A percentile compares a stretch with the other conserved stretches of the same genome.
These are phyloP conservation scores for Apogon hyalosoma DNA, from an alignment of 2,797 vertebrate species.

Conservation along the genomic window DNA sequence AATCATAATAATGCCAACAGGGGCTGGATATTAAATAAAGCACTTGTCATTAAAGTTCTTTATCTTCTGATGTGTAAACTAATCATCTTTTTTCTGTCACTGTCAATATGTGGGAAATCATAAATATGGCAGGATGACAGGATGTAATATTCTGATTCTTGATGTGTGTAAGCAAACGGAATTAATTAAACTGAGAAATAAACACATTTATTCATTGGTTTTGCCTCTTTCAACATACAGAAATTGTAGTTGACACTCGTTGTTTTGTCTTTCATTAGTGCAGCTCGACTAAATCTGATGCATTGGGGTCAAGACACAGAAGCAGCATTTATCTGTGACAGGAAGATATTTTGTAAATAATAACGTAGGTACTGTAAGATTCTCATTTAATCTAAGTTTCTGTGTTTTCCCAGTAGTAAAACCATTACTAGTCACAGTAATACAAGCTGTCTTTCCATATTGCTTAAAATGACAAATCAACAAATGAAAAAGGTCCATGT, in stretches of 20 bases:
- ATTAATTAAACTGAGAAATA: constrained; percentile 26
- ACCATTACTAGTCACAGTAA: neutral
- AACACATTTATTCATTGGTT: constrained; percentile 8
- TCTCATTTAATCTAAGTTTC: neutral
- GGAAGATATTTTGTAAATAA: neutral
- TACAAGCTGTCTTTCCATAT: no score
- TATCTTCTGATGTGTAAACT: constrained; percentile 6
- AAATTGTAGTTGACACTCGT: neutral
- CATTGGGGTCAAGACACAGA: neutral
- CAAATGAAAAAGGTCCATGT: neutral
- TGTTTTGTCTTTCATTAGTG: neutral
- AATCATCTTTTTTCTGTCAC: neutral
- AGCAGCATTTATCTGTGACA: constrained; percentile 6
- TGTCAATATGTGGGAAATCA: constrained; percentile 9
- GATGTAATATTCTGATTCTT: neutral
- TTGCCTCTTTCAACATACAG: neutral
- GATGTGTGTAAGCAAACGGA: constrained; percentile 3
- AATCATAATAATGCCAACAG: no score
- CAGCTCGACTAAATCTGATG: constrained; percentile 8
- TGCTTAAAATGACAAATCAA: neutral
- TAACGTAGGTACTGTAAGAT: neutral
- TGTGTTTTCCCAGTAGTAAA: neutral
- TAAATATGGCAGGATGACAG: neutral
- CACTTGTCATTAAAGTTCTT: neutral
- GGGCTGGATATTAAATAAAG: constrained; percentile 6